A percentile compares a stretch with the other conserved stretches of the same genome.
These are phyloP conservation scores for Mesitornis unicolor DNA, from an alignment of 2,113 vertebrate genomes.

Conservation along the genomic window DNA sequence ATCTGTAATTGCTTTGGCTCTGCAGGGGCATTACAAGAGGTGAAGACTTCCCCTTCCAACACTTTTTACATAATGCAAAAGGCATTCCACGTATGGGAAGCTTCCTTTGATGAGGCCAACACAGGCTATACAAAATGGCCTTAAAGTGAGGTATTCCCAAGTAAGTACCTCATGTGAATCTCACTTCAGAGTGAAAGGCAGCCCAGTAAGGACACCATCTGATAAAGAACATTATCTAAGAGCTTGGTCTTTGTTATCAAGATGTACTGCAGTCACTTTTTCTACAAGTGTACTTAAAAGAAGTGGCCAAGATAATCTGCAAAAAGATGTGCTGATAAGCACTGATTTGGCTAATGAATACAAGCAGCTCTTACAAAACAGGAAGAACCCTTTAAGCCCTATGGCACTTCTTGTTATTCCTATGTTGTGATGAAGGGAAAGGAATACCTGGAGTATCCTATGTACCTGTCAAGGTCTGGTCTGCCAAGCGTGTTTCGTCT, in stretches of 20 bases:
- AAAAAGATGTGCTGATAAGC: background rate
- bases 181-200: background rate
- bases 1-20: background rate
- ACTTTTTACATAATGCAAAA: background rate
- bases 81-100: background rate
- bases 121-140: background rate
- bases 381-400: background rate
- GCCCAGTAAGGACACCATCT: background rate
- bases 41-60: background rate
- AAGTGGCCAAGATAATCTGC: background rate
- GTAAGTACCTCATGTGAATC: background rate
- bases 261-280: background rate
- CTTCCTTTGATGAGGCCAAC: background rate
- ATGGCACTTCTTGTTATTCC: background rate
- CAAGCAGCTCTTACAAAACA: background rate
- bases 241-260: background rate
- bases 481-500: slow-evolving; percentile 28
- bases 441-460: background rate
- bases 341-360: background rate
- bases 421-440: background rate
- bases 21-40: background rate
- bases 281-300: background rate
- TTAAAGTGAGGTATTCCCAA: background rate
- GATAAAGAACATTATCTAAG: background rate
- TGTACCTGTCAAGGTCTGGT: background rate